Conservation (phyloP, 1,140 invertebrate genomes). For the Pararge aegeria region DNA sequence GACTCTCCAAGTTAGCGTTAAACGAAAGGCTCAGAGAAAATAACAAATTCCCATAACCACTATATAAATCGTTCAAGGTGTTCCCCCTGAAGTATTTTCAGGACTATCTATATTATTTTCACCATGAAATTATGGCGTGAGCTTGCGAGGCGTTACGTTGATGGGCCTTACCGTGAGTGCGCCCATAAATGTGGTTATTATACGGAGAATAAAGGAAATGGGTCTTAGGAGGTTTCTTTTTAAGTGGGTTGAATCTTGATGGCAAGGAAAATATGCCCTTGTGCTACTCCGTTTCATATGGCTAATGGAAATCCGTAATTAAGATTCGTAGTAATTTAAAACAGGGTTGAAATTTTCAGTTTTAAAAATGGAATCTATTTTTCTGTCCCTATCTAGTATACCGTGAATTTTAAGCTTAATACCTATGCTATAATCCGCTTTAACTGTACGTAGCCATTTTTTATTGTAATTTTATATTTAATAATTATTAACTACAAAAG, state of each 20-base stretch:
- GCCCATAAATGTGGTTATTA: slow-evolving; percentile 13
- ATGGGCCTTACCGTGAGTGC: slow-evolving; percentile 10
- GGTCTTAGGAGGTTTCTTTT: slow-evolving; percentile 14
- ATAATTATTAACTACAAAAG: too few species aligned
- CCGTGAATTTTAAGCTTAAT: too few species aligned
- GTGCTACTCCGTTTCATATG: background rate
- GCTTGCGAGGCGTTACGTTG: slow-evolving; percentile 3
- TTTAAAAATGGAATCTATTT: too few species aligned
- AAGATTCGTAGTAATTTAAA: background rate
- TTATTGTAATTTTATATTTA: too few species aligned
- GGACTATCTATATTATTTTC: slow-evolving; percentile 6
- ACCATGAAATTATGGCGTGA: slow-evolving; percentile 5
- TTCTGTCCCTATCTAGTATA: too few species aligned
- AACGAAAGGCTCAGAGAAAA: too few species aligned
- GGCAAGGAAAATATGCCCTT: slow-evolving; percentile 4
- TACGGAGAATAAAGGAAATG: slow-evolving; percentile 16
- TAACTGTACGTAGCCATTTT: too few species aligned
- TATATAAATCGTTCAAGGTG: slow-evolving; percentile 1
- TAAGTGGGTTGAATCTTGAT: slow-evolving; percentile 13
- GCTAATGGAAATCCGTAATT: slow-evolving; percentile 8
- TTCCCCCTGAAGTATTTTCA: slow-evolving; percentile 1
- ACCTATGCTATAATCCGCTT: too few species aligned
- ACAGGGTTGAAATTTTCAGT: too few species aligned
- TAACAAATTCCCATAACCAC: background rate
- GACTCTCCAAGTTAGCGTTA: too few species aligned